Conservation (phyloP, 1,140 invertebrate genomes). For the Drosophila rufa region DNA sequence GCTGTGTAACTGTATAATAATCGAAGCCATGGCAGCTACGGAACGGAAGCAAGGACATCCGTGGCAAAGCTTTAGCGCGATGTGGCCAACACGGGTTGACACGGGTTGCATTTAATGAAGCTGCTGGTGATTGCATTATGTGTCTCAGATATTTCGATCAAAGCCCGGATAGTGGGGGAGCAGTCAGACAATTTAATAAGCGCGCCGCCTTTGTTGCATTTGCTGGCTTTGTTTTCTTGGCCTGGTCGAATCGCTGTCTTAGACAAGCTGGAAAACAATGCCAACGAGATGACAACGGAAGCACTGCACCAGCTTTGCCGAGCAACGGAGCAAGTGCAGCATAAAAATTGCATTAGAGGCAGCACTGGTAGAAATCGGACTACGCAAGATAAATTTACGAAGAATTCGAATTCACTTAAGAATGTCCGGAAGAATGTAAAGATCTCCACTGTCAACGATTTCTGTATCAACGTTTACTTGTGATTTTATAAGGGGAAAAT, state of each 20-base stretch:
- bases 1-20: neutral
- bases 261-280: conserved; percentile 54
- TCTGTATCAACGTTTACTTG: neutral
- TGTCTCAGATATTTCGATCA: conserved; percentile 61
- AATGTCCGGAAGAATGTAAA: neutral
- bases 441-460: neutral
- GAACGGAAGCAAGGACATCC: conserved; percentile 29
- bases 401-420: neutral
- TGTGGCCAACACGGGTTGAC: conserved; percentile 27
- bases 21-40: conserved; percentile 10
- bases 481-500: too few relatives aligned
- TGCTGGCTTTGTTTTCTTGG: conserved; percentile 8
- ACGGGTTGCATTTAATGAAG: conserved; percentile 52
- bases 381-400: neutral
- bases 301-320: conserved; percentile 39
- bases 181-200: conserved; percentile 70
- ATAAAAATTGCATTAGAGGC: conserved; percentile 77
- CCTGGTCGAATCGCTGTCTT: conserved; percentile 16
- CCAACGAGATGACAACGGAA: conserved; percentile 53
- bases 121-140: conserved; percentile 67
- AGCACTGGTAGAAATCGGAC: conserved; percentile 8
- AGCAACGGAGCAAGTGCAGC: conserved; percentile 57
- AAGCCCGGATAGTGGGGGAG: conserved; percentile 24
- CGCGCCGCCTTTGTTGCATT: conserved; percentile 49
- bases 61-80: conserved; percentile 10